These are phyloP conservation scores for Cataglyphis hispanica DNA, from an alignment of 1,140 invertebrate species.

Conservation along the genomic window DNA sequence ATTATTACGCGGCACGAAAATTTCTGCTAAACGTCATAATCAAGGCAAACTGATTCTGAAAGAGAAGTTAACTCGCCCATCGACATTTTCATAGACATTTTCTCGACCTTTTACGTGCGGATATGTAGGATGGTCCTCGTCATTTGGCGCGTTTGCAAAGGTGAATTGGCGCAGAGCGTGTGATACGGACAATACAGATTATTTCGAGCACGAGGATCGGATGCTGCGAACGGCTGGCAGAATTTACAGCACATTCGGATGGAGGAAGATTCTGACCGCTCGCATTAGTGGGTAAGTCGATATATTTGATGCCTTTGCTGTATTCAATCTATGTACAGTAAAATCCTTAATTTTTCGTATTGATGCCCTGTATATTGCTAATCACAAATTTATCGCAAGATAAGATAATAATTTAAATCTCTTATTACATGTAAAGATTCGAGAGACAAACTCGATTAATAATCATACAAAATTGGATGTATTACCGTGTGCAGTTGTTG, in stretches of 20 bases:
- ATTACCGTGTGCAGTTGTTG: background rate
- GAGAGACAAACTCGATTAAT: background rate
- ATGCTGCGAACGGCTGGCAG: constrained; percentile 48
- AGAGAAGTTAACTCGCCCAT: background rate
- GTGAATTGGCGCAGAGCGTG: constrained; percentile 53
- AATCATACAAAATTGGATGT: background rate
- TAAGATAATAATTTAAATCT: background rate
- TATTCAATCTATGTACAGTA: background rate
- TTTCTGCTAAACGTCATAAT: background rate
- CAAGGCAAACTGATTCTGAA: background rate
- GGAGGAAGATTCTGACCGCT: constrained; percentile 2
- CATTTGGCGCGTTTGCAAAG: constrained; percentile 56
- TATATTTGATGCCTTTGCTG: constrained; percentile 41
- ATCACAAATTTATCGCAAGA: constrained; percentile 22
- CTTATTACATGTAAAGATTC: background rate
- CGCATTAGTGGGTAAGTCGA: constrained; percentile 56
- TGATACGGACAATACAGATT: constrained; percentile 61
- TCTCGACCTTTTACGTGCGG: constrained; percentile 30
- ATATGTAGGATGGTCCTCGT: constrained; percentile 21
- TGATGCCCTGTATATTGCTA: background rate
- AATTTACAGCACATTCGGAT: constrained; percentile 40
- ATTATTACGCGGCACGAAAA: background rate
- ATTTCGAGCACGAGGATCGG: constrained; percentile 57
- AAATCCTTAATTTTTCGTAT: background rate
- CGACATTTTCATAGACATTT: background rate